Evolutionary conservation across 2,888 invertebrate species (phyloP), one percentile per base, ranked within the genome.

Genomic region (Cryptus armator): DNA sequence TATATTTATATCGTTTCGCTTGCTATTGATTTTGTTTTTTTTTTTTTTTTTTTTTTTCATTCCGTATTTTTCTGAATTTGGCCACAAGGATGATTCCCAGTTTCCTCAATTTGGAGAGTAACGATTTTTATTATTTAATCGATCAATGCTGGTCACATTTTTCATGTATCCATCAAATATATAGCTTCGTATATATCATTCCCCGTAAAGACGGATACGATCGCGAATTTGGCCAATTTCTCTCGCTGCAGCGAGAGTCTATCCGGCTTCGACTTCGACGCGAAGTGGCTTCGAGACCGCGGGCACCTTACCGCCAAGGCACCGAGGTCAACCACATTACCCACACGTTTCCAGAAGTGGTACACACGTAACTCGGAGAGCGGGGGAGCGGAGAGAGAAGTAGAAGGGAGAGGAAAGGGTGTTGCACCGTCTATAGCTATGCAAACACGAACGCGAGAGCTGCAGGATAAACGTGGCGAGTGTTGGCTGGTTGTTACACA

Each of bases 251-350:
- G n/a, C 37, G 37, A 56, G 44, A 43, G 59, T 59, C 24, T 51
- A 74, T 59, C 59, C 59, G 46, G 16, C 74, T 74, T 74, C 74
- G 46, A 16, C 74, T 74, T 74, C 74, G 62, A n/a, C 62, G 62
- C 24, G 19, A 62, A 74, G 74, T 62, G 46, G 74, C 62, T 46
- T 48, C 16, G n/a, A 7, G 29, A 32, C 70, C 62, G 62, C 37
- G 62, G 78, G 43, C 48, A 74, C 19, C 68, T 75, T 66, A 62
- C 79, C 75, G 56, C 37, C 44, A 46, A n/a, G 66, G 51, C 46
- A 51, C 29, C 70, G 77, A 64, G 84, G 84, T 81, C 83, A 85
- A 86, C 83, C 85, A 67, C 87, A 84, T 80, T 84, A 77, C 72
- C 86, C 85, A 77, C 83, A 85, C 76, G 79, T 71, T 87, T 81